phyloP scores from a whole-genome alignment of 2,797 vertebrate species.

The Manis crassicaudata region DNA sequence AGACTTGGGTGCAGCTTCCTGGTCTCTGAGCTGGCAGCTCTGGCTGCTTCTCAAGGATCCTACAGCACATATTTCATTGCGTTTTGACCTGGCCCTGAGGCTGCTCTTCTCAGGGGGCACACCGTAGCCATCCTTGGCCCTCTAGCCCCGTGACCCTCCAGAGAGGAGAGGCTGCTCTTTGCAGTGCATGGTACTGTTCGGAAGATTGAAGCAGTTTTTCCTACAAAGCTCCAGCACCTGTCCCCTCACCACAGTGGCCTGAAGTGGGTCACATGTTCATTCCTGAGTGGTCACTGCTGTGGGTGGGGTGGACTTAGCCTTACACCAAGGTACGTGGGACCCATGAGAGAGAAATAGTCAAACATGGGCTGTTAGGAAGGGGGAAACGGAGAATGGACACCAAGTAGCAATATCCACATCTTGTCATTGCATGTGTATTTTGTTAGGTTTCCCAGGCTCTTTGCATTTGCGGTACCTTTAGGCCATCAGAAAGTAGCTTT shows the following conservation, averaged over 20 bases:
- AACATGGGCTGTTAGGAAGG: background rate
- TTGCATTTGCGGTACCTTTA: background rate
- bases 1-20: too few species aligned
- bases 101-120: background rate
- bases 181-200: background rate
- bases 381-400: too few species aligned
- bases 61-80: accelerated
- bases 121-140: background rate
- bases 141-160: background rate
- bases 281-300: background rate
- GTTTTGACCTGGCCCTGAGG: background rate
- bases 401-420: background rate
- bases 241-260: background rate
- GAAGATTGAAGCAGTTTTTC: background rate
- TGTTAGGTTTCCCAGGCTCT: background rate
- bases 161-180: background rate
- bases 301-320: background rate
- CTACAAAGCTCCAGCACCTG: background rate
- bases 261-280: background rate
- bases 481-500: background rate
- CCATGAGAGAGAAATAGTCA: background rate
- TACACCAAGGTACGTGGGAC: background rate
- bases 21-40: background rate
- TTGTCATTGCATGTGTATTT: background rate
- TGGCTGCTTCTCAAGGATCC: too few species aligned